A percentile compares a stretch with the other conserved stretches of the same genome.
phyloP scores from a whole-genome alignment of 2,888 invertebrate species.

The Heliconius hortense region DNA sequence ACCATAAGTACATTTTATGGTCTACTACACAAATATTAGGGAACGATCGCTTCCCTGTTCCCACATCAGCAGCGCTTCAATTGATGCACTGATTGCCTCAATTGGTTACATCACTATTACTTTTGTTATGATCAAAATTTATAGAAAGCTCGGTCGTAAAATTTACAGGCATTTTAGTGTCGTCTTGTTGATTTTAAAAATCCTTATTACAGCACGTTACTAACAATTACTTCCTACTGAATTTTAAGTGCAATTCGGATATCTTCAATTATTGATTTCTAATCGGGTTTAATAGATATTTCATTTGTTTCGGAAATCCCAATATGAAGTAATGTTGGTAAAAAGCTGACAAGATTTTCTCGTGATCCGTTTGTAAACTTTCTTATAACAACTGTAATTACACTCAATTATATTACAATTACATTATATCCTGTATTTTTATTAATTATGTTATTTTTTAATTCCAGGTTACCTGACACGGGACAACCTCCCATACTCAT shows the following conservation, averaged over 20 bases:
- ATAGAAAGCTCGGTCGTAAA: background rate
- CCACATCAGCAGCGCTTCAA: conserved; percentile 37
- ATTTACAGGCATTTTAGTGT: background rate
- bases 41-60: conserved; percentile 8
- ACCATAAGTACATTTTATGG: background rate
- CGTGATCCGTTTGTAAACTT: background rate
- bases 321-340: background rate
- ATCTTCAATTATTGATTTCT: conserved; percentile 16
- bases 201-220: background rate
- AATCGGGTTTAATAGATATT: conserved; percentile 20
- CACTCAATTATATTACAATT: background rate
- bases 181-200: background rate
- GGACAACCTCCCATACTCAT: conserved; percentile 83
- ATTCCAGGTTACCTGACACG: conserved; percentile 84
- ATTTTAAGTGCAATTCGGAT: background rate
- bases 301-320: conserved; percentile 18
- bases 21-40: background rate
- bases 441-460: conserved; percentile 8
- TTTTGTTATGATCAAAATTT: conserved; percentile 12
- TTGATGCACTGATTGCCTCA: conserved; percentile 56
- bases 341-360: conserved; percentile 9
- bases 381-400: background rate
- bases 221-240: conserved; percentile 2
- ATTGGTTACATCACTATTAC: conserved; percentile 49
- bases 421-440: conserved; percentile 11